Conservation (phyloP, 2,113 vertebrate species). For the Erpornis zantholeuca region DNA sequence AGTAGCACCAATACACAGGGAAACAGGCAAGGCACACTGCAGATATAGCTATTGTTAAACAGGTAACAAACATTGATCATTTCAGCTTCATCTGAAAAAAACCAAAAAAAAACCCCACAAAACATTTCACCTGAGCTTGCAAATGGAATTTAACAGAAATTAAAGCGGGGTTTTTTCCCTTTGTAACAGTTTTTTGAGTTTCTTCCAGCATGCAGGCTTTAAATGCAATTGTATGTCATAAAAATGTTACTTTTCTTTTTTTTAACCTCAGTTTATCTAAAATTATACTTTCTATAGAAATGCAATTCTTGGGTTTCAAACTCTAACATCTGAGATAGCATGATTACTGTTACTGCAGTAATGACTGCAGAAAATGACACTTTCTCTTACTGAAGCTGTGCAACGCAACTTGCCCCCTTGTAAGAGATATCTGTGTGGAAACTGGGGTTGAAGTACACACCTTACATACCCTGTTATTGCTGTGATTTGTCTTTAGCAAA, state of each 20-base stretch:
- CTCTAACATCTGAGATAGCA: background rate
- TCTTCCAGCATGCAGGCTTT: background rate
- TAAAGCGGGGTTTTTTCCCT: background rate
- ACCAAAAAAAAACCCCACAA: background rate
- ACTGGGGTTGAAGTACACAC: background rate
- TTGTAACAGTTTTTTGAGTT: background rate
- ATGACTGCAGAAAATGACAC: background rate
- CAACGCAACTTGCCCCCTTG: background rate
- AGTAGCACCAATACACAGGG: background rate
- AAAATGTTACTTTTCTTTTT: background rate
- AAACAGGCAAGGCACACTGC: background rate
- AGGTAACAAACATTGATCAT: background rate
- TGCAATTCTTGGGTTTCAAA: background rate
- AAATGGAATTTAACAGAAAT: background rate
- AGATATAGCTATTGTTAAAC: background rate
- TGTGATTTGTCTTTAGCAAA: background rate
- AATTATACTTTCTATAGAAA: background rate
- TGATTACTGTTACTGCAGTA: background rate
- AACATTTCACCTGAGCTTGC: background rate
- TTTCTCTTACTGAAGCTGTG: background rate
- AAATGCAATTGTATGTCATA: background rate
- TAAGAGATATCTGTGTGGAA: background rate
- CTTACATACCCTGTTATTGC: background rate
- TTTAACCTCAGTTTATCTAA: background rate
- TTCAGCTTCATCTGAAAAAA: background rate